Evolutionary conservation across 2,113 vertebrate species (phyloP), one percentile per base, ranked within the genome.

Genomic region (Petrocephalus microphthalmus): DNA sequence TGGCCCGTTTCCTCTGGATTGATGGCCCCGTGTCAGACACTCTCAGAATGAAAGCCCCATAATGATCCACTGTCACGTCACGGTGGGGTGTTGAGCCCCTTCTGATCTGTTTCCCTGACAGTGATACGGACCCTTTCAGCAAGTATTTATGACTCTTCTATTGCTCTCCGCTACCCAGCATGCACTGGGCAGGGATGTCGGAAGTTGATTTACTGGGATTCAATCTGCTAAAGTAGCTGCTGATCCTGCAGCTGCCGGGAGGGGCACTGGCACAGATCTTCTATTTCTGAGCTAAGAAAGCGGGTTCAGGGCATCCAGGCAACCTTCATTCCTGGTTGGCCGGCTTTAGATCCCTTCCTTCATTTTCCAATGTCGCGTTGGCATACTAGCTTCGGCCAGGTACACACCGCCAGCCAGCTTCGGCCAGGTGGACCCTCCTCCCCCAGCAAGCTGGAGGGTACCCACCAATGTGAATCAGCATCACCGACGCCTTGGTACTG

Each of bases 181-280:
- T 86, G 85, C 85, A 86, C 54, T 64, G 56, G 29, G 56, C 56
- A 22, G 8, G 37, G 54, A 6, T 47, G 54, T 86, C 56, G 6
- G 85, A n/a, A 17, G 25, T 45, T 86, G 85, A 86, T 86, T 86
- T 86, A 86, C 85, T 64, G 53, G 20, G 33, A 86, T 57, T 60
- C 56, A 60, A 60, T 86, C 51, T 85, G 84, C 84, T 85, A 85
- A 85, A 84, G 84, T 54, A 54, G 84, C 51, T 54, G 84, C 84
- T 85, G 84, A 53, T 85, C 51, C 84, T 33, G 25, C 25, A 52
- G 51, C 83, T 25, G 83, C 83, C 17, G 29, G 42, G 47, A 22
- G 45, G 47, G 45, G 47, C 5, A 84, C 82, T 84, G 82, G 45
- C 22, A 22, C 47, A 7, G 49, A 52, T n/a, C 11, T 6, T 54